Percentiles rank a stretch among this genome's conserved stretches.
Evolutionary conservation across 2,888 invertebrate genomes (phyloP).

Genomic region (Eremobia ochroleuca): DNA sequence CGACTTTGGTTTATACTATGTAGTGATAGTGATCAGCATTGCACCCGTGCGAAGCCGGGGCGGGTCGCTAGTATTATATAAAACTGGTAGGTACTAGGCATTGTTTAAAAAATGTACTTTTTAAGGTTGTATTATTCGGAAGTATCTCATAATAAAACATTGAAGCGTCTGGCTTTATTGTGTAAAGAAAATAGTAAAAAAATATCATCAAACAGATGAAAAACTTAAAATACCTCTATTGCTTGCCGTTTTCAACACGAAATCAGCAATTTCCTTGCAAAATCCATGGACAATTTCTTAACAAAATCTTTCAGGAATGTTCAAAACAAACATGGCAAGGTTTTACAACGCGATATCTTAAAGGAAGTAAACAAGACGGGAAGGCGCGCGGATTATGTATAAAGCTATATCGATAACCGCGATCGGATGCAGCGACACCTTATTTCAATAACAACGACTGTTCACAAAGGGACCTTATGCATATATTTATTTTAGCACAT

Average conservation of each 20-base stretch:
- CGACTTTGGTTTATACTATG: too few relatives aligned
- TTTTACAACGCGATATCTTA: conserved; percentile 73
- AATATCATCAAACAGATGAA: not conserved
- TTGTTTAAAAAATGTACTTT: not conserved
- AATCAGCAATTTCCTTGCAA: conserved; percentile 4
- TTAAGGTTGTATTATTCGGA: not conserved
- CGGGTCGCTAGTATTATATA: too few relatives aligned
- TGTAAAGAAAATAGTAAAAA: not conserved
- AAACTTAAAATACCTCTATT: not conserved
- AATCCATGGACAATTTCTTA: conserved; percentile 33
- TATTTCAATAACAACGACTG: conserved; percentile 87
- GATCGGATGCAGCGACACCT: conserved; percentile 81
- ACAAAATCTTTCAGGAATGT: conserved; percentile 46
- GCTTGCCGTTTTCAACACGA: not conserved
- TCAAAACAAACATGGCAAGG: conserved; percentile 62
- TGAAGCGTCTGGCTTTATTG: not conserved
- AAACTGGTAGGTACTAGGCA: not conserved
- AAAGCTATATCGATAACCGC: conserved; percentile 81
- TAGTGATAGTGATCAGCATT: too few relatives aligned
- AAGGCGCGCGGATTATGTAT: conserved; percentile 78
- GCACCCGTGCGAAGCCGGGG: too few relatives aligned
- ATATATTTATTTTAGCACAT: conserved; percentile 78
- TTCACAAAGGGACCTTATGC: conserved; percentile 78
- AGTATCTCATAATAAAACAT: too few relatives aligned
- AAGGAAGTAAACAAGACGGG: conserved; percentile 76